Conservation (phyloP, 2,797 vertebrate genomes). For the Acropternis orthonyx region DNA sequence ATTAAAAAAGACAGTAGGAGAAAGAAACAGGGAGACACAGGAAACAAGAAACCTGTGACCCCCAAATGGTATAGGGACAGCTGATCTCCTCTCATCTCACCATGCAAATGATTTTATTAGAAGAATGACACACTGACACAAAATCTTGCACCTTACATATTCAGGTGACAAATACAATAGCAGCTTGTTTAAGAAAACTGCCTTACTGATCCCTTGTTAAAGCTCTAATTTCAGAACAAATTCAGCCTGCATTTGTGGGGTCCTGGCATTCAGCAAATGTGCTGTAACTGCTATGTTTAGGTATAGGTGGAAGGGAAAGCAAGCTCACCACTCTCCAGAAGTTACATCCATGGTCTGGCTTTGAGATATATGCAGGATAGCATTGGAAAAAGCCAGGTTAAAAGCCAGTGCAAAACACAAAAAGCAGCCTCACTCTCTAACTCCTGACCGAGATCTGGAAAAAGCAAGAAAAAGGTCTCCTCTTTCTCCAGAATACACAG, state of each 20-base stretch:
- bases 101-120: neutral
- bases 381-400: neutral
- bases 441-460: neutral
- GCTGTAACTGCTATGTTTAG: neutral
- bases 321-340: neutral
- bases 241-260: neutral
- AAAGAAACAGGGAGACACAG: neutral
- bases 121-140: neutral
- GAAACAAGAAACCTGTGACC: neutral
- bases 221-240: neutral
- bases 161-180: neutral
- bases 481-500: neutral
- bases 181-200: neutral
- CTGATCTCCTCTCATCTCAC: neutral
- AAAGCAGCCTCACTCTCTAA: neutral
- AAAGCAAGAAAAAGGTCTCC: neutral
- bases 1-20: neutral
- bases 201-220: neutral
- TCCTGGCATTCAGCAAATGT: neutral
- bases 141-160: neutral
- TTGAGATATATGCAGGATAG: neutral
- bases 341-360: neutral
- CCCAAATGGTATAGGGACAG: neutral
- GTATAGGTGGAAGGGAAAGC: neutral
- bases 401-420: neutral